Evolutionary conservation across 2,113 vertebrate species (phyloP).

Genomic region (Salvator merianae): DNA sequence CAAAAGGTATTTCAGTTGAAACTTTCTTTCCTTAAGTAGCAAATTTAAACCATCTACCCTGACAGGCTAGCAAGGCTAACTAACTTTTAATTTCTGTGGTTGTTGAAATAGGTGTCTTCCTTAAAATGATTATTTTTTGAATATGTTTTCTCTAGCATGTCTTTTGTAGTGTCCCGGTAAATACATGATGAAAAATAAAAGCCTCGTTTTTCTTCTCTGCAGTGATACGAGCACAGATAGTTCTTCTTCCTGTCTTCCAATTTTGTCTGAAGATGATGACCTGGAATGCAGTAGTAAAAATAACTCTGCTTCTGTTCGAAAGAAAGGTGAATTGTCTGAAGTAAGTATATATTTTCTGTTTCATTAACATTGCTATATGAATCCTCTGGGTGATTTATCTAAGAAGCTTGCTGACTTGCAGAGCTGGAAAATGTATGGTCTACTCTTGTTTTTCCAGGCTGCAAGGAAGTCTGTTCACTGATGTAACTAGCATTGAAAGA

Average conservation of each 20-base stretch:
- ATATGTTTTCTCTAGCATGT: too few relatives aligned
- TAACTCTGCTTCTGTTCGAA: slow-evolving; percentile 61
- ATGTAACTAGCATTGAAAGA: too few relatives aligned
- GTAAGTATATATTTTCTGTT: slow-evolving; percentile 65
- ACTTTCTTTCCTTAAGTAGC: neutral
- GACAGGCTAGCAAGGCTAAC: neutral
- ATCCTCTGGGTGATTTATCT: neutral
- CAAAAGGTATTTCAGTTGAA: neutral
- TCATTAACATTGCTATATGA: neutral
- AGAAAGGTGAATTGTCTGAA: slow-evolving; percentile 74
- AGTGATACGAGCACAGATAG: slow-evolving; percentile 76
- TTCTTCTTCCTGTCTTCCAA: slow-evolving; percentile 51
- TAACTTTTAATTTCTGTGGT: neutral
- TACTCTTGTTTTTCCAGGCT: neutral
- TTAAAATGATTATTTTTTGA: too few relatives aligned
- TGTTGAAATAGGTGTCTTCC: neutral
- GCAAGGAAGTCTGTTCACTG: too few relatives aligned
- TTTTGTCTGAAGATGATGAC: slow-evolving; percentile 69
- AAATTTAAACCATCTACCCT: neutral
- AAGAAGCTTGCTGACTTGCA: neutral
- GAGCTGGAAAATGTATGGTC: neutral
- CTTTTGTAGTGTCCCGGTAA: neutral
- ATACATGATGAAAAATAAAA: neutral
- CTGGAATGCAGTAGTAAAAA: slow-evolving; percentile 61
- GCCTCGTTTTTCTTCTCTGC: slow-evolving; percentile 20